phyloP scores from a whole-genome alignment of 2,888 invertebrate species.

The Hydraecia micacea region DNA sequence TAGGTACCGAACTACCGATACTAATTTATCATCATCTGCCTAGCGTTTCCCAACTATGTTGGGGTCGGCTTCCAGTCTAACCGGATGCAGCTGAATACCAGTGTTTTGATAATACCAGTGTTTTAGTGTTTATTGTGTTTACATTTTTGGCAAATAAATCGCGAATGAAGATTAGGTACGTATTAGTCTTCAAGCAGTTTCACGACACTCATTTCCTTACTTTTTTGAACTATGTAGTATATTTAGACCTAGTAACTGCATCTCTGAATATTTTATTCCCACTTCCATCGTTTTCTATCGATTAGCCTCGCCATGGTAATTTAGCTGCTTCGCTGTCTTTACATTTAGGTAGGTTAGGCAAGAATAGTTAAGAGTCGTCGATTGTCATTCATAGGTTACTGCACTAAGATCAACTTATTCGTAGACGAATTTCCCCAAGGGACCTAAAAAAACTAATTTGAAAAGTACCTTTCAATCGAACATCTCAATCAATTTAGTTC shows the following conservation, averaged over 20 bases:
- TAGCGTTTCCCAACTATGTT: too few relatives aligned
- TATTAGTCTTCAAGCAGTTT: too few relatives aligned
- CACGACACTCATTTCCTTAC: background rate
- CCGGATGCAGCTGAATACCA: too few relatives aligned
- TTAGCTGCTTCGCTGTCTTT: background rate
- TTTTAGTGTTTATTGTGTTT: too few relatives aligned
- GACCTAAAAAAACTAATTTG: background rate
- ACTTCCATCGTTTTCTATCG: conserved; percentile 21
- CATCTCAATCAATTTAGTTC: background rate
- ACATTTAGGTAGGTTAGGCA: conserved; percentile 1
- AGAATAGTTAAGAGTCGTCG: conserved; percentile 12
- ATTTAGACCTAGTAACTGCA: conserved; percentile 18
- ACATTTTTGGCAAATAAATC: too few relatives aligned
- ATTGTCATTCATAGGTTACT: background rate
- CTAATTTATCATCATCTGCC: too few relatives aligned
- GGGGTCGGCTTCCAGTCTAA: too few relatives aligned
- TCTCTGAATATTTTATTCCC: conserved; percentile 26
- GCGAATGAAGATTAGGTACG: too few relatives aligned
- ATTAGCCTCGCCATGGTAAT: conserved; percentile 6
- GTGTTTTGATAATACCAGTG: too few relatives aligned
- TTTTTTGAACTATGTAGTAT: background rate
- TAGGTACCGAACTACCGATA: too few relatives aligned
- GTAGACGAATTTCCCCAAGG: background rate
- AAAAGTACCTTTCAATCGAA: background rate
- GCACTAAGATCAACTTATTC: conserved; percentile 2